Base-by-base conservation (phyloP, 2,888 invertebrate genomes). In the Plemyria rubiginata region DNA sequence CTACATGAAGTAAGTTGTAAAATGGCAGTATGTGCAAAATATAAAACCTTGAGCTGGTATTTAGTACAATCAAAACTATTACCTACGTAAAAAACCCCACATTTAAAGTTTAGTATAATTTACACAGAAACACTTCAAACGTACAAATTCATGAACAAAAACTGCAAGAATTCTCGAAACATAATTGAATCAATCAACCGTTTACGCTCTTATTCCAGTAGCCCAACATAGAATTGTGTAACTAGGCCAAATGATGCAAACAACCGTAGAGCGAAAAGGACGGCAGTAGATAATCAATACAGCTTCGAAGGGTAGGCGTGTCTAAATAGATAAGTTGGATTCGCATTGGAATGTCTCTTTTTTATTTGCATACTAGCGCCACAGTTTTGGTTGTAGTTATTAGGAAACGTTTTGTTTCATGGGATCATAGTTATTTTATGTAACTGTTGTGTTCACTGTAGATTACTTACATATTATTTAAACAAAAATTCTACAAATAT, bases 251-350 rank as follows among this genome's bases (percentile, higher is more conserved):
- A 60, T 49, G 40, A 54, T 51, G 28, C 32, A 8, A 55, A 48
- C 51, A 45, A 1, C 2, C 15, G 62, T 61, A 28, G 82, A 66
- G 68, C 48, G 75, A 88, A 62, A 66, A 80, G 67, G 85, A 85
- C 60, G 49, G 74, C 28, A 16, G 3, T 69, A 68, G 80, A 76
- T 68, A 65, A 70, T 74, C 62, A 66, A 62, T 73, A 66, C 75
- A 72, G 68, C 72, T 70, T 73, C 67, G 68, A 74, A 73, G 66
- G 64, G 77, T 76, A 86, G 91, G 91, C 91, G 91, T 87, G 87
- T 75, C 84, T 81, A 75, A 82, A 88, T 91, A 91, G 91, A 91
- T 81, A 90, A 86, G 77, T 83, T 76, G 75, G 76, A 80, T 80
- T 82, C 79, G 79, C 82, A 81, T 83, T 50, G 74, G 73, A 85